A percentile compares a stretch with the other conserved stretches of the same genome.
phyloP scores from a whole-genome alignment of 2,888 invertebrate genomes.

The Lobophora halterata region DNA sequence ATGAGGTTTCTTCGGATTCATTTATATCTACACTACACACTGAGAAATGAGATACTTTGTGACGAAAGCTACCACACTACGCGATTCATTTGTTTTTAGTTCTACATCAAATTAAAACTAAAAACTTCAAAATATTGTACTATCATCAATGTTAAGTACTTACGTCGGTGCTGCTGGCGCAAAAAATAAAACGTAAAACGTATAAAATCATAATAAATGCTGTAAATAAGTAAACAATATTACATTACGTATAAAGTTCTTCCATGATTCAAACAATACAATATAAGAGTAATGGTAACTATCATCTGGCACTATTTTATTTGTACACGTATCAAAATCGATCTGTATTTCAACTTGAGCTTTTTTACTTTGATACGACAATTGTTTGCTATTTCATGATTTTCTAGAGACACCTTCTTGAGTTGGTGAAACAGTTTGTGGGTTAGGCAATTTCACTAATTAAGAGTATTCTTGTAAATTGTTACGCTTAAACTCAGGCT shows the following conservation, averaged over 20 bases:
- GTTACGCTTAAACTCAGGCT: slow-evolving; percentile 51
- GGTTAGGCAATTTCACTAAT: slow-evolving; percentile 27
- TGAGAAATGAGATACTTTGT: slow-evolving; percentile 26
- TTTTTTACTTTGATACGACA: no score
- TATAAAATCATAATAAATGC: slow-evolving; percentile 63
- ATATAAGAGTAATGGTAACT: slow-evolving; percentile 38
- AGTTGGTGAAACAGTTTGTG: not conserved
- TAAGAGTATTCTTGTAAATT: slow-evolving; percentile 43
- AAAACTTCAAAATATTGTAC: slow-evolving; percentile 1
- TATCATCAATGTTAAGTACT: slow-evolving; percentile 51
- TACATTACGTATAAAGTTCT: slow-evolving; percentile 31
- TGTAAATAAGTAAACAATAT: slow-evolving; percentile 43
- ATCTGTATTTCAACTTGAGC: slow-evolving; percentile 17
- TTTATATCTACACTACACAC: slow-evolving; percentile 9
- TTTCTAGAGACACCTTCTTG: no score
- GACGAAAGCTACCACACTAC: slow-evolving; percentile 16
- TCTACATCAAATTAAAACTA: slow-evolving; percentile 7
- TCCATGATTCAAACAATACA: slow-evolving; percentile 33
- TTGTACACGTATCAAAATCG: slow-evolving; percentile 41
- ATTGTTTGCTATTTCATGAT: not conserved
- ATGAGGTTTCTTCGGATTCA: slow-evolving; percentile 21
- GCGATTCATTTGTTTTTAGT: slow-evolving; percentile 4
- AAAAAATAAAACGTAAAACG: slow-evolving; percentile 33
- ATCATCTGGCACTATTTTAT: slow-evolving; percentile 44
- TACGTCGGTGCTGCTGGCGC: slow-evolving; percentile 59